phyloP scores from a whole-genome alignment of 2,797 vertebrate species.

The Danio aesculapii region DNA sequence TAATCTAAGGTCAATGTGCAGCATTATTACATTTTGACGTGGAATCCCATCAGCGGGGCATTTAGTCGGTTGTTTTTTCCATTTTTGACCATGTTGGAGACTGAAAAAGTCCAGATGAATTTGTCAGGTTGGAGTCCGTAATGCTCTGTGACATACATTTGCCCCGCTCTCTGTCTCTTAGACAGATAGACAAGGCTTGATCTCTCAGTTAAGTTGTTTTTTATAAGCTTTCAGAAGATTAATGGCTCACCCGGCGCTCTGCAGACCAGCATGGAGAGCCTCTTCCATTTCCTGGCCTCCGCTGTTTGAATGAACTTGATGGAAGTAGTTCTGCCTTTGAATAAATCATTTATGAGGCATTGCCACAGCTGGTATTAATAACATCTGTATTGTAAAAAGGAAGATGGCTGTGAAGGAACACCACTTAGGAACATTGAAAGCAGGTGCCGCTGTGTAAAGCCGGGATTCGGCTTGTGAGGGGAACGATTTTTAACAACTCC shows the following conservation, averaged over 20 bases:
- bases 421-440: conserved; percentile 37
- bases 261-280: conserved; percentile 34
- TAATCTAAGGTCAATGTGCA: not conserved
- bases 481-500: conserved; percentile 17
- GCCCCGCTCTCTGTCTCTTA: conserved; percentile 43
- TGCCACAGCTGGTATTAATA: conserved; percentile 51
- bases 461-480: not conserved
- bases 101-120: conserved; percentile 24
- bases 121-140: conserved; percentile 46
- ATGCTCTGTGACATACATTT: conserved; percentile 39
- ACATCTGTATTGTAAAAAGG: conserved; percentile 34
- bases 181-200: conserved; percentile 62
- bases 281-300: conserved; percentile 33
- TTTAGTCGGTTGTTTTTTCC: not conserved
- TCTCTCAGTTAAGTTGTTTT: conserved; percentile 66
- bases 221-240: conserved; percentile 56
- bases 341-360: conserved; percentile 54
- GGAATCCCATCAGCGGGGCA: not conserved
- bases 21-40: not conserved
- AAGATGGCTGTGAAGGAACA: conserved; percentile 20
- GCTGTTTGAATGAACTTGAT: conserved; percentile 45
- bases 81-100: not conserved
- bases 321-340: conserved; percentile 40
- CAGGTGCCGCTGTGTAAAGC: conserved; percentile 21
- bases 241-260: conserved; percentile 43